A percentile compares a stretch with the other conserved stretches of the same genome.
Conservation (phyloP, 2,113 vertebrate genomes). For the Rhabdornis inornatus region DNA sequence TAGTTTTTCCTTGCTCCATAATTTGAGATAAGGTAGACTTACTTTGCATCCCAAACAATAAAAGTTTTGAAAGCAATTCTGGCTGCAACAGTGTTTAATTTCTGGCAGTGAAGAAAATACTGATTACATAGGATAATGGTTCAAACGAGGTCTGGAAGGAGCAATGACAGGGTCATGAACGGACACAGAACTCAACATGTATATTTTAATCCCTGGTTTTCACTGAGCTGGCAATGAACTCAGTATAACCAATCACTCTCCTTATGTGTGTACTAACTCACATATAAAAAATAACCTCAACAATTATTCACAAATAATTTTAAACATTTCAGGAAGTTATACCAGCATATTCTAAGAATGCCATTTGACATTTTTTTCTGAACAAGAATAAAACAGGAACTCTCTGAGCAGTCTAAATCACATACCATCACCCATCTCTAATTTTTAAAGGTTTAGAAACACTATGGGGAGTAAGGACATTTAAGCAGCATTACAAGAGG, state of each 20-base stretch:
- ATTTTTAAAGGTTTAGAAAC: background rate
- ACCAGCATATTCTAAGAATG: background rate
- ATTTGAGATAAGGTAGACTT: background rate
- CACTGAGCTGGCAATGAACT: background rate
- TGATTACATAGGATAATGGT: background rate
- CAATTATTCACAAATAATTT: background rate
- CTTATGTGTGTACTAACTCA: background rate
- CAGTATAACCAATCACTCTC: background rate
- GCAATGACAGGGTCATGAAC: background rate
- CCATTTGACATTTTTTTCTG: background rate
- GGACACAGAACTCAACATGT: accelerated
- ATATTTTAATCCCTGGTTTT: background rate
- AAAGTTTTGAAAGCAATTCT: background rate
- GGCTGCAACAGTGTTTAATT: background rate
- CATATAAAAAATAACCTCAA: background rate
- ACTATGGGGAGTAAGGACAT: background rate
- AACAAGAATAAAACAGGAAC: background rate
- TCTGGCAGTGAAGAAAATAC: background rate
- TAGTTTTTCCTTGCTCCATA: background rate
- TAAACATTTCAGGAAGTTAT: background rate
- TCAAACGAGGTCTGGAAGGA: background rate
- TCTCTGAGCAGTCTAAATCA: slow-evolving; percentile 20
- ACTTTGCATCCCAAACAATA: background rate
- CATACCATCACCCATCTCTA: background rate
- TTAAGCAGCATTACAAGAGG: background rate